Percentiles rank a stretch among this genome's conserved stretches.
Evolutionary conservation across 2,797 vertebrate species (phyloP).

Genomic region (Cygnus olor): DNA sequence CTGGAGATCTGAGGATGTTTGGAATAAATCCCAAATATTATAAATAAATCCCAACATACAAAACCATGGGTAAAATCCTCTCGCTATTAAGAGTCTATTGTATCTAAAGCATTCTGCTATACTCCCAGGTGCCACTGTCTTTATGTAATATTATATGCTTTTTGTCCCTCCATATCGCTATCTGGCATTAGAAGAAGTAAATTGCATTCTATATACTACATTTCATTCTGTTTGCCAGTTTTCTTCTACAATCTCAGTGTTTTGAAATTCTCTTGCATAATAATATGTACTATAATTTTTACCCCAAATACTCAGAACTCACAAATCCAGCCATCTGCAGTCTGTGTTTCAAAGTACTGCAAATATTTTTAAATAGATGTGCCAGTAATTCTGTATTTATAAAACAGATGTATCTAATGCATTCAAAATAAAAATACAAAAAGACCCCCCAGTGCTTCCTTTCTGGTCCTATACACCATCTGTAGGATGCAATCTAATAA

Average conservation of each 20-base stretch:
- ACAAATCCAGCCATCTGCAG: not conserved
- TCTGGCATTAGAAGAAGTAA: not conserved
- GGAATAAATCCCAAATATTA: not conserved
- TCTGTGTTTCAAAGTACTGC: not conserved
- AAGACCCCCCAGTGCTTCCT: accelerated
- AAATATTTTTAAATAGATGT: not conserved
- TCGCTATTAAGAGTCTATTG: accelerated
- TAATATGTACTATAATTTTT: not conserved
- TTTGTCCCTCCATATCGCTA: not conserved
- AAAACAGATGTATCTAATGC: not conserved
- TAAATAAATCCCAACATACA: not conserved
- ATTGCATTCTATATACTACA: not conserved
- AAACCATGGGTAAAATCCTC: not conserved
- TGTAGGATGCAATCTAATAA: not conserved
- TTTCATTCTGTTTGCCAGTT: not conserved
- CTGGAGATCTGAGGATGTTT: not conserved
- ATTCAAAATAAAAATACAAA: not conserved
- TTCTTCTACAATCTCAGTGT: not conserved
- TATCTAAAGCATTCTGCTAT: not conserved
- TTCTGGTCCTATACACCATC: not conserved
- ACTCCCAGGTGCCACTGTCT: not conserved
- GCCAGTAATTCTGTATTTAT: not conserved
- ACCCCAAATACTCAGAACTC: not conserved
- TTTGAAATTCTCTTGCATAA: not conserved
- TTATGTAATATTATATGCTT: not conserved